Base-by-base conservation (phyloP, 2,888 invertebrate species). In the Spisula subtruncata region DNA sequence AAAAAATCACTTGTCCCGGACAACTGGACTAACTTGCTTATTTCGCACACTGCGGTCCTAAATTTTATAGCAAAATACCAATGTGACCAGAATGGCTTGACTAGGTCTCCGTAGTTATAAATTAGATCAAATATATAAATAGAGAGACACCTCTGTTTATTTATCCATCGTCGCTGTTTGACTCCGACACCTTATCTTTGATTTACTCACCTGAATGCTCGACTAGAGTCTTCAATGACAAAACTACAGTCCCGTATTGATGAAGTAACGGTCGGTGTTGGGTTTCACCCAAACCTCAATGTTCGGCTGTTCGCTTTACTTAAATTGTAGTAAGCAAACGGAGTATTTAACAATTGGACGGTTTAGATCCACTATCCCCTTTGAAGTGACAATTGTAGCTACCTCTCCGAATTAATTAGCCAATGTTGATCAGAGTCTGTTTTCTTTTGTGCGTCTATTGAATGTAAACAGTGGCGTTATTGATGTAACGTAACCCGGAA, bases 131-230 rank as follows among this genome's bases (percentile, higher is more conserved):
- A 75, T 35, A 35, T 75, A 35, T 35, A 35, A 35, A 16, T 75
- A 60, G 60, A 51, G 82, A 51, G 83, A 83, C 83, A n/a, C n/a
- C 35, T 20, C 18, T 83, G 60, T 83, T 83, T 83, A 56, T 56
- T 83, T 35, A 60, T 60, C 83, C 83, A 35, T 41, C 29, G 32
- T 83, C 83, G 32, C 56, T 60, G 60, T 83, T 60, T 54, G 60
- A 29, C 60, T 82, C 25, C 25, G 54, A 54, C 35, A 32, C 29
- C 20, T 56, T 83, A 83, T 18, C 35, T 83, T 32, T 56, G 35
- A 83, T 83, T 83, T 60, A 29, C 56, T 41, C 83, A 83, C 60
- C 18, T 60, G 18, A 54, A 32, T 18, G 83, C 8, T 60, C 51
- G 82, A 29, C 56, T n/a, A 54, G n/a, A 16, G 29, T 20, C 29